A percentile compares a stretch with the other conserved stretches of the same genome.
These are phyloP conservation scores for Conus betulinus DNA, from an alignment of 1,140 invertebrate genomes.

Conservation along the genomic window DNA sequence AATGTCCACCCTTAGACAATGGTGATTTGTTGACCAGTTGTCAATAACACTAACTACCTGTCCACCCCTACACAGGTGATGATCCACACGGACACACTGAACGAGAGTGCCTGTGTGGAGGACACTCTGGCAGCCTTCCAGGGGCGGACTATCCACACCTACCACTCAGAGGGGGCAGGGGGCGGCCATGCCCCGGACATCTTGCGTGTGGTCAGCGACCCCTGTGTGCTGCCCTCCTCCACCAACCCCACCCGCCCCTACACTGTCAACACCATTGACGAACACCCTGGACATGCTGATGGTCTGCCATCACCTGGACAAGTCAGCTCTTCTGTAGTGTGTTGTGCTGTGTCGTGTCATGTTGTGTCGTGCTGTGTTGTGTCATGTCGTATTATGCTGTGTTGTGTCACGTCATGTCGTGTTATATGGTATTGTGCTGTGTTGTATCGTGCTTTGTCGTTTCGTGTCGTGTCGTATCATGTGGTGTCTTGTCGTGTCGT, in stretches of 20 bases:
- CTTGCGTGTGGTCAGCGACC: slow-evolving; percentile 64
- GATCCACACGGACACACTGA: slow-evolving; percentile 75
- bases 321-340: slow-evolving; percentile 53
- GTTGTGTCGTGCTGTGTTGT: no score
- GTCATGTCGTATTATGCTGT: no score
- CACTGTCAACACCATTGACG: slow-evolving; percentile 73
- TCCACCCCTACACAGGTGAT: slow-evolving; percentile 61
- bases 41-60: not conserved
- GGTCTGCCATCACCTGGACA: slow-evolving; percentile 74
- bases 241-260: slow-evolving; percentile 74
- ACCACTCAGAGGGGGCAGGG: slow-evolving; percentile 75
- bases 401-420: no score
- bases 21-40: not conserved
- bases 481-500: no score
- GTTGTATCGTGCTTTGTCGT: no score
- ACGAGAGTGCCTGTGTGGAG: slow-evolving; percentile 74
- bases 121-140: slow-evolving; percentile 70
- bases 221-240: slow-evolving; percentile 71
- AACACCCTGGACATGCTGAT: slow-evolving; percentile 75
- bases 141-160: slow-evolving; percentile 73
- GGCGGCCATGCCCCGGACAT: slow-evolving; percentile 75
- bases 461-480: no score
- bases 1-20: no score
- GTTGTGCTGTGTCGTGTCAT: no score
- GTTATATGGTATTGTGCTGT: no score